Conservation (phyloP, 30 jellyfish, hydroid and myxozoan species). For the Catostylus mosaicus region DNA sequence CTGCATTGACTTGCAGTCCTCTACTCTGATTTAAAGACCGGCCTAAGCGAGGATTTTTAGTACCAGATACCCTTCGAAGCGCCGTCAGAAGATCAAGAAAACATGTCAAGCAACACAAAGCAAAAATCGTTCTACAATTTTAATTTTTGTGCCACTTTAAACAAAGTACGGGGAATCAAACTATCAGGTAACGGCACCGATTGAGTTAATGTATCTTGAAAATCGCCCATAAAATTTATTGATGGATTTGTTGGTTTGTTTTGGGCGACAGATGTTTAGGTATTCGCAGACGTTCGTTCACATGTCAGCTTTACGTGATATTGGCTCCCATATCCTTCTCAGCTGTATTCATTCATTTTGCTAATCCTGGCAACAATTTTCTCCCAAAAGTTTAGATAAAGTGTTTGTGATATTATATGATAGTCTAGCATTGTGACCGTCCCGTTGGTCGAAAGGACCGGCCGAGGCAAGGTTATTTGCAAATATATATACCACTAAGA, state of each 20-base stretch:
- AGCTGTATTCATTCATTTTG: too few species aligned
- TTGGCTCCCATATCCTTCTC: too few species aligned
- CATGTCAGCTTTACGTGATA: too few species aligned
- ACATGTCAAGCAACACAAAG: conserved; percentile 63
- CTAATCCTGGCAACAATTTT: too few species aligned
- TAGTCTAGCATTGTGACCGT: too few species aligned
- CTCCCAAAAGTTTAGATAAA: too few species aligned
- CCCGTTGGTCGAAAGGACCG: too few species aligned
- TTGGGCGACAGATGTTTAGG: conserved; percentile 18
- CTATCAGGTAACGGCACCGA: conserved; percentile 35
- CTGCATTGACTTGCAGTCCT: not conserved
- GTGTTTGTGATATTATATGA: too few species aligned
- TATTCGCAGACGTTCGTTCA: too few species aligned
- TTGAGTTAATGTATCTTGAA: not conserved
- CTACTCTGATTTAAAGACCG: not conserved
- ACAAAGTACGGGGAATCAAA: conserved; percentile 68
- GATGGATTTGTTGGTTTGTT: not conserved
- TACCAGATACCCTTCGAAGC: too few species aligned
- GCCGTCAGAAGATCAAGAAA: conserved; percentile 1
- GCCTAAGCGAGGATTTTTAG: conserved; percentile 6
- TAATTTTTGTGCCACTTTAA: conserved; percentile 70
- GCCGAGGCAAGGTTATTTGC: too few species aligned
- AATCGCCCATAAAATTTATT: not conserved
- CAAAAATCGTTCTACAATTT: conserved; percentile 60
- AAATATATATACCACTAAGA: too few species aligned